These are phyloP conservation scores for Cervus canadensis DNA, from an alignment of 2,113 vertebrate genomes.

Conservation along the genomic window DNA sequence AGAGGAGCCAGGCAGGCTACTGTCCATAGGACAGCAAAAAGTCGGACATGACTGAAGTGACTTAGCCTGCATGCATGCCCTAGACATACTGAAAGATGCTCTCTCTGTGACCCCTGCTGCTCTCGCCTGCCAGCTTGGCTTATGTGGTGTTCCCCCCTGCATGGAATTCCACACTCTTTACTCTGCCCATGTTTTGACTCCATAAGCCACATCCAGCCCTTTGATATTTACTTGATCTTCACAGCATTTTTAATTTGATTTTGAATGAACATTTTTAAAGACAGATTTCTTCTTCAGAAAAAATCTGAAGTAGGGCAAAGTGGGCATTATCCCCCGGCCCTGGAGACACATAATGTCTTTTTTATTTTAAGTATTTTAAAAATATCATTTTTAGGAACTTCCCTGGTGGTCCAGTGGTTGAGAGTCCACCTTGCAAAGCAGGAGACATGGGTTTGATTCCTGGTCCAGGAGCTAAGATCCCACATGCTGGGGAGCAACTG, in stretches of 20 bases:
- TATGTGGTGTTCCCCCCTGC: background rate
- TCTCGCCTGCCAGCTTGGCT: background rate
- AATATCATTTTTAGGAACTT: background rate
- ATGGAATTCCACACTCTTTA: background rate
- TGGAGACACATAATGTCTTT: background rate
- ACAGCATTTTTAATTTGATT: background rate
- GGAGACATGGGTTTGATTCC: background rate
- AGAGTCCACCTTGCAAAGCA: background rate
- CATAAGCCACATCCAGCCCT: background rate
- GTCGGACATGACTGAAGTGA: background rate
- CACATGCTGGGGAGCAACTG: background rate
- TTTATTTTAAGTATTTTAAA: background rate
- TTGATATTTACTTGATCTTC: background rate
- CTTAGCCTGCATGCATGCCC: background rate
- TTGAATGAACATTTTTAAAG: background rate
- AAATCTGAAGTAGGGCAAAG: background rate
- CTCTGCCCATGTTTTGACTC: background rate
- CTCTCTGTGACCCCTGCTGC: background rate
- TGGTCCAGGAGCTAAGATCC: background rate
- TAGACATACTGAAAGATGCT: background rate
- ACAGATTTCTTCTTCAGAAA: background rate
- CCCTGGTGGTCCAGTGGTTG: background rate
- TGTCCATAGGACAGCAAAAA: background rate
- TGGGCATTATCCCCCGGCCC: background rate
- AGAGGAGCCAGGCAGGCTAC: background rate